phyloP scores from a whole-genome alignment of 2,888 invertebrate species.

The Himalopsyche anomala region DNA sequence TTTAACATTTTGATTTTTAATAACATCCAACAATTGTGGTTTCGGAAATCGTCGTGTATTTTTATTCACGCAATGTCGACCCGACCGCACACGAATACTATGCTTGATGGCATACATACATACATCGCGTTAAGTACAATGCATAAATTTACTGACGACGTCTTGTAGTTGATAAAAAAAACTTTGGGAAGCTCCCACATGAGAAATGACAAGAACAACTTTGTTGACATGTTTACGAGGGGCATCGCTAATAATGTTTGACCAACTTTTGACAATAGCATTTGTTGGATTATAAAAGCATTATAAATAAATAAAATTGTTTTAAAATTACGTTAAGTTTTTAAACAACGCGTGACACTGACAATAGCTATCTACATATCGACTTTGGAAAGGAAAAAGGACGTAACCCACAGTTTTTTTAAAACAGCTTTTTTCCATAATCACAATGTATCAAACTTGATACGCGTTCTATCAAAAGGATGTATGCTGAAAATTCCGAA shows the following conservation, averaged over 20 bases:
- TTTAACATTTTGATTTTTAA: slow-evolving; percentile 4
- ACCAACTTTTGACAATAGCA: slow-evolving; percentile 17
- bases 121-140: not conserved
- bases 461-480: too few relatives aligned
- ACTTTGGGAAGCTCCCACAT: slow-evolving; percentile 6
- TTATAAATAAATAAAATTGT: not conserved
- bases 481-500: too few relatives aligned
- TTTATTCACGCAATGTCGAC: slow-evolving; percentile 2
- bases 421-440: too few relatives aligned
- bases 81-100: slow-evolving; percentile 2
- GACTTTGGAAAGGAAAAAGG: too few relatives aligned
- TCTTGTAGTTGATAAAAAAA: not conserved
- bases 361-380: not conserved
- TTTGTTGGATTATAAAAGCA: slow-evolving; percentile 1
- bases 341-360: not conserved
- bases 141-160: not conserved
- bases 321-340: not conserved
- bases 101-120: not conserved
- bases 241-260: slow-evolving; percentile 3
- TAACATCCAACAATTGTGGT: not conserved
- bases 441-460: too few relatives aligned
- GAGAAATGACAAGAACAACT: not conserved
- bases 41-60: not conserved
- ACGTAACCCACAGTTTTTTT: too few relatives aligned
- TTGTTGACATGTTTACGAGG: not conserved